Evolutionary conservation across 2,113 vertebrate genomes (phyloP), one percentile per base, ranked within the genome.

Genomic region (Euleptes europaea): DNA sequence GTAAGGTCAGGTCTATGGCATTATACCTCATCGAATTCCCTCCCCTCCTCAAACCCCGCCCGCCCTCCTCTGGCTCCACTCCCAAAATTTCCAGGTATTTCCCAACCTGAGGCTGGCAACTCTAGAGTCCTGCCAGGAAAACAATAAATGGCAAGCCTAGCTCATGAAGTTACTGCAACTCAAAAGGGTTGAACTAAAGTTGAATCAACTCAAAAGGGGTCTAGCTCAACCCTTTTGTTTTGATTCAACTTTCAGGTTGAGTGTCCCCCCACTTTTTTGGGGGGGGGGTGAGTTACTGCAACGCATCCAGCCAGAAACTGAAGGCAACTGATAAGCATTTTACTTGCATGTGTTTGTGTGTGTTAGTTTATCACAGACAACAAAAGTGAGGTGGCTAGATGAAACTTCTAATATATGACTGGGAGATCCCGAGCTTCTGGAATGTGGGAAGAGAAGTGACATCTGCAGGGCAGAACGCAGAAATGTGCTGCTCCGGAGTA

Each of bases 371-470:
- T 67, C 26, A n/a, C 28, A 35, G 42, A 28, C 40, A 28, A n/a
- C 4, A 82, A 80, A 42, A 9, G 28, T 28, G 38, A 81, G 28
- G 4, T 15, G 51, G 23, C 26, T n/a, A 0, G 0, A 81, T 35
- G 71, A 69, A 77, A 12, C 28, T 19, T 84, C 31, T 73, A 54
- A 33, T 40, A 31, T 76, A 84, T 69, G 65, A 12, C 38, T 28
- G 44, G 65, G 42, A 51, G 23, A 31, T 91, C 1, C 1, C 51
- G 84, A 81, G 0, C 80, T 81, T 67, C 86, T 87, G 87, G 79
- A 91, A 84, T 83, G 76, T 84, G 80, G 78, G 89, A 73, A 92
- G 78, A 91, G 54, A 69, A 88, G 90, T 75, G 84, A 90, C 87
- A 91, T 91, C 84, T 28, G 2, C 84, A 86, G 82, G 26, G 38